These are phyloP conservation scores for Cheilosia pagana DNA, from an alignment of 2,888 invertebrate species.

Conservation along the genomic window DNA sequence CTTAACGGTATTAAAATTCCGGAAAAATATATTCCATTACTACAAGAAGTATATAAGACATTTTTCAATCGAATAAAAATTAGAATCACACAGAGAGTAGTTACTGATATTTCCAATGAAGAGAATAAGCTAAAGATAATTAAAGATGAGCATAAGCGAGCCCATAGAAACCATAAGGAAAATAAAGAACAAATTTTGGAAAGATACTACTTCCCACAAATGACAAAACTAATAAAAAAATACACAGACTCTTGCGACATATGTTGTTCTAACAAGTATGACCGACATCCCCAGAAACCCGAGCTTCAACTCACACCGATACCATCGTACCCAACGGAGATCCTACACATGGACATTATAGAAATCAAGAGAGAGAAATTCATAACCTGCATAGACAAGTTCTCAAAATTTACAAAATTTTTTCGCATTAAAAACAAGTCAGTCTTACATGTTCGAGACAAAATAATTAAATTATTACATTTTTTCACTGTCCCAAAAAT, in stretches of 20 bases:
- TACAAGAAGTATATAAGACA: slow-evolving; percentile 44
- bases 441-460: slow-evolving; percentile 54
- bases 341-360: no score
- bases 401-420: neutral
- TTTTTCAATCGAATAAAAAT: slow-evolving; percentile 1
- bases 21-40: slow-evolving; percentile 44
- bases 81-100: slow-evolving; percentile 11
- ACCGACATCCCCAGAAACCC: neutral
- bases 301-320: no score
- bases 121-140: slow-evolving; percentile 16
- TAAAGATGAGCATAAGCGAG: slow-evolving; percentile 4
- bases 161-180: neutral
- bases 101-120: slow-evolving; percentile 31
- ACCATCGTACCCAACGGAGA: no score
- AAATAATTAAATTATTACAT: slow-evolving; percentile 57
- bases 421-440: slow-evolving; percentile 50
- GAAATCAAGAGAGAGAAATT: no score
- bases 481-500: slow-evolving; percentile 64
- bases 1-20: slow-evolving; percentile 1
- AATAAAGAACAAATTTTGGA: slow-evolving; percentile 19
- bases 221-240: slow-evolving; percentile 26
- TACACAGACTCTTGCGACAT: slow-evolving; percentile 10
- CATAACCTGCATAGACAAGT: no score
- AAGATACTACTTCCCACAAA: slow-evolving; percentile 32
- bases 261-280: slow-evolving; percentile 40